Conservation (phyloP, 2,113 vertebrate genomes). For the Origma solitaria region DNA sequence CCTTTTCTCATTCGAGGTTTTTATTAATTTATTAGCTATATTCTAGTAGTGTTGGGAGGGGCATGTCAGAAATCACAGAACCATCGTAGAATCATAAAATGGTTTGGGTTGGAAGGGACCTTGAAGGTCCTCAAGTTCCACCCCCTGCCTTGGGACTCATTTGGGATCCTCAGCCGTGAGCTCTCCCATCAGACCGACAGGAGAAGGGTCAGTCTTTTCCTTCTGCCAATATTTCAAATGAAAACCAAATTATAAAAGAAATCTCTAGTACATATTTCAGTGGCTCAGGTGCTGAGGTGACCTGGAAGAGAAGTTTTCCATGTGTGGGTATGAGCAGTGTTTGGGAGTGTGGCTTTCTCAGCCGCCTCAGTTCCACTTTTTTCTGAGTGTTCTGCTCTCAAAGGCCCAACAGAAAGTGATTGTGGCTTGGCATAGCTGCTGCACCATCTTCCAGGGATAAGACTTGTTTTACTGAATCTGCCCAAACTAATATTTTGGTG, state of each 20-base stretch:
- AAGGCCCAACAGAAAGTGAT: neutral
- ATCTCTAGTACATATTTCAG: neutral
- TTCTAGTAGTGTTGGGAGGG: neutral
- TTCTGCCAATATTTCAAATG: neutral
- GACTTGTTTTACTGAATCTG: neutral
- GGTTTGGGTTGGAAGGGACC: neutral
- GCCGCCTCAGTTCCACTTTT: neutral
- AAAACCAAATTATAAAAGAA: neutral
- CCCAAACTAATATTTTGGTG: neutral
- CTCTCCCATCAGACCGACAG: neutral
- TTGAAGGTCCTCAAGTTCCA: neutral
- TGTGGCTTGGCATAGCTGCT: neutral
- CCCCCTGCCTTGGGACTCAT: neutral
- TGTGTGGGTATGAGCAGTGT: rapidly evolving
- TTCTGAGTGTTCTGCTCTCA: rapidly evolving
- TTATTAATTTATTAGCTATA: neutral
- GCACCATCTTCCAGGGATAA: neutral
- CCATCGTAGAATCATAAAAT: neutral
- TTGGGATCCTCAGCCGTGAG: neutral
- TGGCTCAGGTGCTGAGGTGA: neutral
- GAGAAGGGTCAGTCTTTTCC: neutral
- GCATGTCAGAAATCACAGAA: neutral
- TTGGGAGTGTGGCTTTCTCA: neutral
- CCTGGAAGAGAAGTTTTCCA: neutral
- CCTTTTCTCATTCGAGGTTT: neutral